Base-by-base conservation (phyloP, 2,888 invertebrate species). In the Busseola fusca region DNA sequence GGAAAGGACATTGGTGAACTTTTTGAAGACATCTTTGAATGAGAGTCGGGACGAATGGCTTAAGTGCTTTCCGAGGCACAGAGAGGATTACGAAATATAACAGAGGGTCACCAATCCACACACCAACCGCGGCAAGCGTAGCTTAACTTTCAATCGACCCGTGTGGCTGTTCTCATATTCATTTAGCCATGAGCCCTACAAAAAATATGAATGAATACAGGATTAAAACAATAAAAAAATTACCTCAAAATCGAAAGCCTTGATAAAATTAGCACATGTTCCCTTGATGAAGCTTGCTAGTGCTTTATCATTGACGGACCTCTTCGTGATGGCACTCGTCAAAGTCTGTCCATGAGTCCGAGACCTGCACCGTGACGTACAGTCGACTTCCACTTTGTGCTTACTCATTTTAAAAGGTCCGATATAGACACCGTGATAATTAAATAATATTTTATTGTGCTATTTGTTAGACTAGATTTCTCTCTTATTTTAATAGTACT, bases 281-380 rank as follows among this genome's bases (percentile, higher is more conserved):
- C 95, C 96, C 63, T 94, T 96, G 74, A 97, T 94, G 78, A 95
- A 97, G 58, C 96, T 96, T 5, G 96, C 96, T 63, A 97, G 89
- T 48, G 96, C 96, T 50, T 94, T 92, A 90, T 97, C 96, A 2
- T 93, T 93, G 48, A 97, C 92, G 18, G 96, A 96, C 80, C 97
- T 95, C 89, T 97, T 97, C 0, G 97, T 97, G 63, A 97, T 94
- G 12, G 97, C 96, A 78, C 97, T 95, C 0, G 96, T 97, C n/a
- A 97, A 93, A 42, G 94, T 91, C 78, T 96, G 95, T 37, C 96
- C 97, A 83, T 97, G 97, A 65, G 91, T 90, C 42, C 94, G 91
- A 57, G 97, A 97, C 82, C 90, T 94, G 85, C 97, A 97, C 80
- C 96, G 95, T 54, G 90, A 91, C 0, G 97, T 97, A 90, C 97